Evolutionary conservation across 1,140 invertebrate genomes (phyloP).

Genomic region (Aculops lycopersici): DNA sequence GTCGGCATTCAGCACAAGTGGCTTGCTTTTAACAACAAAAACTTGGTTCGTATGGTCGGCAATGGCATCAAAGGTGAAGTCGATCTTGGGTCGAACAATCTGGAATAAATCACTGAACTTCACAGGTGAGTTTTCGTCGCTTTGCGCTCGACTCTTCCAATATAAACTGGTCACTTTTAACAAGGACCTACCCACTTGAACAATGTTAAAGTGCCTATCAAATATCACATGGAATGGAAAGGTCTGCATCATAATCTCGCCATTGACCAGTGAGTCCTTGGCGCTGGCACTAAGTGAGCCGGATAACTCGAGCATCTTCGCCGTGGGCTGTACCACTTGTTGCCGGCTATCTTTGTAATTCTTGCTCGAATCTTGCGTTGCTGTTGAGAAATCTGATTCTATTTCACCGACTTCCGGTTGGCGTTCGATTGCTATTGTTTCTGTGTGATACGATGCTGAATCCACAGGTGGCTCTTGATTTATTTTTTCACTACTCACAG

Average conservation of each 20-base stretch:
- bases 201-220: constrained; percentile 7
- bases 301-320: constrained; percentile 1
- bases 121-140: constrained; percentile 1
- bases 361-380: no score
- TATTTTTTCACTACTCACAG: no score
- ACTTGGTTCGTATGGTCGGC: constrained; percentile 8
- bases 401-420: no score
- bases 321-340: constrained; percentile 2
- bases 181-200: constrained; percentile 7
- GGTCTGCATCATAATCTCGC: constrained; percentile 9
- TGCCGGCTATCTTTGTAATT: constrained; percentile 6
- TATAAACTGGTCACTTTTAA: neutral
- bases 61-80: constrained; percentile 9
- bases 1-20: neutral
- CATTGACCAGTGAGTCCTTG: constrained; percentile 8
- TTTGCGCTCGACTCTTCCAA: constrained; percentile 1
- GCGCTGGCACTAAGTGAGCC: constrained; percentile 8
- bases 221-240: constrained; percentile 12
- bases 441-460: no score
- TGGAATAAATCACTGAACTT: constrained; percentile 6
- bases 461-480: no score
- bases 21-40: constrained; percentile 5
- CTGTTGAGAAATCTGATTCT: no score
- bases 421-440: no score
- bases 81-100: constrained; percentile 6